Conservation (phyloP, 2,113 vertebrate species). For the Hippoglossus stenolepis region DNA sequence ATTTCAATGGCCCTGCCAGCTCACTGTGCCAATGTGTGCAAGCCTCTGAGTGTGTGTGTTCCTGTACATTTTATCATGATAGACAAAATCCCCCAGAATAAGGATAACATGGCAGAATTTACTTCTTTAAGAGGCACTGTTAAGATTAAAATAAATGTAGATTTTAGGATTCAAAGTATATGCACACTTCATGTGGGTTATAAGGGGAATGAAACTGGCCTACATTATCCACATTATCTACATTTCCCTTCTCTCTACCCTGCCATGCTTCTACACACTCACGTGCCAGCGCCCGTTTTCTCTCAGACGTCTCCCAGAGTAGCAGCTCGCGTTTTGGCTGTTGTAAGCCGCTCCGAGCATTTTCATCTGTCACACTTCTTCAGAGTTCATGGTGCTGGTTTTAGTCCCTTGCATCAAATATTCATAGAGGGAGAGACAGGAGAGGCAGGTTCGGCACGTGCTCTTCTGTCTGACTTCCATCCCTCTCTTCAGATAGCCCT, state of each 20-base stretch:
- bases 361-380: constrained; percentile 90
- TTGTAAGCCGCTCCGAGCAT: constrained; percentile 72
- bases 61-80: constrained; percentile 21
- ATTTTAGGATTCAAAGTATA: neutral
- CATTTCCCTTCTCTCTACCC: constrained; percentile 1
- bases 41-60: constrained; percentile 29
- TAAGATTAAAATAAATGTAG: too few species aligned
- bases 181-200: neutral
- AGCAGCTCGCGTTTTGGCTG: constrained; percentile 59
- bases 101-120: neutral
- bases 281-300: constrained; percentile 7
- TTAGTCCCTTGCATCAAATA: constrained; percentile 93
- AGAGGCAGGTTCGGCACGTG: constrained; percentile 81
- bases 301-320: constrained; percentile 6
- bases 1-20: constrained; percentile 82
- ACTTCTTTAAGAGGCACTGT: neutral
- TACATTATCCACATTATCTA: neutral
- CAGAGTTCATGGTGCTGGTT: constrained; percentile 89
- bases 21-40: constrained; percentile 33
- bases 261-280: constrained; percentile 35
- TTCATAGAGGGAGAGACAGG: constrained; percentile 83
- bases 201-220: neutral
- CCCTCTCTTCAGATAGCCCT: constrained; percentile 83
- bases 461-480: constrained; percentile 43
- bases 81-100: neutral